Conservation (phyloP, 2,888 invertebrate species). For the Theretra japonica region DNA sequence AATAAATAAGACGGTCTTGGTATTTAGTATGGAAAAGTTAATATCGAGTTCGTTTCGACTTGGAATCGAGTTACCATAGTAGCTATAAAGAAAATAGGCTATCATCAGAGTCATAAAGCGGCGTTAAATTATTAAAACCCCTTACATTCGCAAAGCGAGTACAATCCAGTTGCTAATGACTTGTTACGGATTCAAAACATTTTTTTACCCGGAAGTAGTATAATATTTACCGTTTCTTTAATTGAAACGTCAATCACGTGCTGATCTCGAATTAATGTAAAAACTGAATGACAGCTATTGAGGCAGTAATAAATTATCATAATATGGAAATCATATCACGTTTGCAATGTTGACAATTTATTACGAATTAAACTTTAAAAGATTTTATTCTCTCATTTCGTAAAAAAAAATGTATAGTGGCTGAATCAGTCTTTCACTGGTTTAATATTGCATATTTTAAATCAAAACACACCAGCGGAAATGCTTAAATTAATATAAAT, state of each 20-base stretch:
- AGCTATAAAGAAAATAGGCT: slow-evolving; percentile 40
- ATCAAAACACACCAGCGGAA: background rate
- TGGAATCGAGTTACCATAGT: slow-evolving; percentile 36
- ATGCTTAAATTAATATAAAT: background rate
- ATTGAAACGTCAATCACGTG: slow-evolving; percentile 4
- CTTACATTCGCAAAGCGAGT: slow-evolving; percentile 36
- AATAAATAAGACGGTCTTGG: background rate
- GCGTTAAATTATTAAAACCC: slow-evolving; percentile 43
- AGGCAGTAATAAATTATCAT: background rate
- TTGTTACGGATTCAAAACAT: slow-evolving; percentile 22
- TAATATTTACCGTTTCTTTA: background rate
- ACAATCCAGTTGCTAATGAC: slow-evolving; percentile 5
- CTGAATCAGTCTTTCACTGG: too few relatives aligned
- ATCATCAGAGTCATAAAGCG: slow-evolving; percentile 43
- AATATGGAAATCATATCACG: background rate
- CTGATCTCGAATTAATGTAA: background rate
- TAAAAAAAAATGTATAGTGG: too few relatives aligned
- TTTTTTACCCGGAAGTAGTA: background rate
- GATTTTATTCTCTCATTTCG: too few relatives aligned
- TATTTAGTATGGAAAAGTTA: background rate
- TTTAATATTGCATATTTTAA: too few relatives aligned
- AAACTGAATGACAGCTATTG: background rate
- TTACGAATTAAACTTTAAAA: too few relatives aligned
- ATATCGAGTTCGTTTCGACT: slow-evolving; percentile 5
- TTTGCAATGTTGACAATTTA: background rate